These are phyloP conservation scores for Stictocephala bisonia DNA, from an alignment of 2,888 invertebrate species.

Conservation along the genomic window DNA sequence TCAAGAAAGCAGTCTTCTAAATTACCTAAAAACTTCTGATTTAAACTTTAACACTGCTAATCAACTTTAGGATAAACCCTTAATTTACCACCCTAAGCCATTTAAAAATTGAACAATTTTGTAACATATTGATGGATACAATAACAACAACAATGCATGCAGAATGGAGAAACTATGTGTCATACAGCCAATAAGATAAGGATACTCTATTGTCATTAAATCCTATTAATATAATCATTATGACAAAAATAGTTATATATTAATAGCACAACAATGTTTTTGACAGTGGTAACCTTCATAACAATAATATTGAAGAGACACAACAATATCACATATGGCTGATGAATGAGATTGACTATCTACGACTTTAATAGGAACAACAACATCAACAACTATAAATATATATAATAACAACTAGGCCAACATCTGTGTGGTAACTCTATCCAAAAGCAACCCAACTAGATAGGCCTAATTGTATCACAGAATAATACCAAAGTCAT, in stretches of 20 bases:
- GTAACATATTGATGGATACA: no score
- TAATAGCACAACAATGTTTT: slow-evolving; percentile 44
- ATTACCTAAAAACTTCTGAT: no score
- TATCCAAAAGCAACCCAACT: slow-evolving; percentile 32
- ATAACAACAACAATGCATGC: slow-evolving; percentile 30
- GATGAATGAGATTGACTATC: slow-evolving; percentile 45
- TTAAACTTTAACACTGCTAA: no score
- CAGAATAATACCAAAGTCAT: slow-evolving; percentile 37
- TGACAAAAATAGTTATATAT: slow-evolving; percentile 44
- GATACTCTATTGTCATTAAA: slow-evolving; percentile 40
- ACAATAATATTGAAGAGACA: slow-evolving; percentile 42
- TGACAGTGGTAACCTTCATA: slow-evolving; percentile 43
- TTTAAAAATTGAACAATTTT: no score
- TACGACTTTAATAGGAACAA: slow-evolving; percentile 45
- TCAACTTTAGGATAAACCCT: no score
- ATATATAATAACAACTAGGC: slow-evolving; percentile 37
- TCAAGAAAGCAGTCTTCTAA: no score
- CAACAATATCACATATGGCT: slow-evolving; percentile 46
- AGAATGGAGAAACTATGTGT: slow-evolving; percentile 33
- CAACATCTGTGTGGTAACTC: slow-evolving; percentile 37
- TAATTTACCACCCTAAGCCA: no score
- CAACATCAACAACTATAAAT: slow-evolving; percentile 43
- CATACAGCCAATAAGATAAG: slow-evolving; percentile 30
- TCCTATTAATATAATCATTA: slow-evolving; percentile 37
- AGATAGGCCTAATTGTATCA: slow-evolving; percentile 44